A percentile compares a stretch with the other conserved stretches of the same genome.
phyloP scores from a whole-genome alignment of 64 coral and sea anemone genomes.

The Stichodactyla helianthus region DNA sequence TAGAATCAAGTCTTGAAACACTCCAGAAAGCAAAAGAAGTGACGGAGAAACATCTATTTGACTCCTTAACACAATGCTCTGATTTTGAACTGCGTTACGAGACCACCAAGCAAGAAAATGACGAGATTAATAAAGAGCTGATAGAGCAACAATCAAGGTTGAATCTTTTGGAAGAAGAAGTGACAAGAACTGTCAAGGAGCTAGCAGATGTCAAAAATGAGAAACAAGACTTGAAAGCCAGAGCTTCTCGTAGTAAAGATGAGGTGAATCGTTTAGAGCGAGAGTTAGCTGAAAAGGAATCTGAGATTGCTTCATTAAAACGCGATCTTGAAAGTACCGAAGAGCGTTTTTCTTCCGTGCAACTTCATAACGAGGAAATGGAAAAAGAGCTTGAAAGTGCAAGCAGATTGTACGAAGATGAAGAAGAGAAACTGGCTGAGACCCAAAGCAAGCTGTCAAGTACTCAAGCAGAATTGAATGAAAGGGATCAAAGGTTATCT shows the following conservation, averaged over 20 bases:
- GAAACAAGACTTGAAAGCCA: conserved; percentile 46
- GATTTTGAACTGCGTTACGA: conserved; percentile 68
- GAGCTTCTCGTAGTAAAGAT: conserved; percentile 40
- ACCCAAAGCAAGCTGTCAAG: conserved; percentile 36
- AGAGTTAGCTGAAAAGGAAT: conserved; percentile 33
- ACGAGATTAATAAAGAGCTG: conserved; percentile 65
- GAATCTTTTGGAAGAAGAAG: conserved; percentile 35
- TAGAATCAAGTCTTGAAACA: conserved; percentile 36
- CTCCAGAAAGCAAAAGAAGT: conserved; percentile 56
- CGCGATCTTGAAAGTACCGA: conserved; percentile 35
- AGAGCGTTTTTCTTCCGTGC: conserved; percentile 28
- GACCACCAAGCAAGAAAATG: conserved; percentile 52
- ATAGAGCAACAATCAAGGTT: conserved; percentile 43
- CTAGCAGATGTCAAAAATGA: conserved; percentile 41
- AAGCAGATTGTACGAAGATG: conserved; percentile 21
- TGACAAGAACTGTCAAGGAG: conserved; percentile 54
- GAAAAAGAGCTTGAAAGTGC: conserved; percentile 34
- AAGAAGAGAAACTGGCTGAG: conserved; percentile 42
- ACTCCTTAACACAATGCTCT: conserved; percentile 59
- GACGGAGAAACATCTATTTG: conserved; percentile 65
- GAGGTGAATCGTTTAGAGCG: conserved; percentile 27
- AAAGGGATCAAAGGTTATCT: conserved; percentile 14
- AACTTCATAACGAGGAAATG: conserved; percentile 38
- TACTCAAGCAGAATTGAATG: conserved; percentile 32
- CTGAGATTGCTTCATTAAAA: conserved; percentile 23